These are phyloP conservation scores for Zaprionus bogoriensis DNA, from an alignment of 2,888 invertebrate genomes.

Conservation along the genomic window DNA sequence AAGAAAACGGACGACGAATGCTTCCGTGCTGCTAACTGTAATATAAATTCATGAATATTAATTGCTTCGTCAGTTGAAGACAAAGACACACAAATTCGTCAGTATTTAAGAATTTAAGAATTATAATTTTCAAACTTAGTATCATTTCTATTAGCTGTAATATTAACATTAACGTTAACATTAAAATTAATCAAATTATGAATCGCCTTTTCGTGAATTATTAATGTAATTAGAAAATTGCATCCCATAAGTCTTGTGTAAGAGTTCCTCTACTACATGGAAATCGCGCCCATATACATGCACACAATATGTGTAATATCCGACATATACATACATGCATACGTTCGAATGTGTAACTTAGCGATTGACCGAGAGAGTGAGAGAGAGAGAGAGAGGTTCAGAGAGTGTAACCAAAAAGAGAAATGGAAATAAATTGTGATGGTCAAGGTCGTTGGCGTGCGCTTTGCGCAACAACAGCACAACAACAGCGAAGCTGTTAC, in stretches of 20 bases:
- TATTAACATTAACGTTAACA: too few species aligned
- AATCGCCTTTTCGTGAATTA: background rate
- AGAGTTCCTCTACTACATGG: constrained; percentile 21
- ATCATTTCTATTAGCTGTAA: too few species aligned
- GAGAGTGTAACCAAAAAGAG: constrained; percentile 48
- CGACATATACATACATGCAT: background rate
- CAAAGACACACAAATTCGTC: too few species aligned
- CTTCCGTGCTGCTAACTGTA: too few species aligned
- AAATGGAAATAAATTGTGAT: constrained; percentile 80
- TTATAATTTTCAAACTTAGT: too few species aligned
- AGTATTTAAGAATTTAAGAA: too few species aligned
- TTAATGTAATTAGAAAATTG: background rate
- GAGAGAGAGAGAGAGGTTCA: background rate
- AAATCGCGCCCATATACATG: background rate
- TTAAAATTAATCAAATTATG: too few species aligned
- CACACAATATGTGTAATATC: too few species aligned
- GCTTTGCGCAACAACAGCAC: constrained; percentile 67
- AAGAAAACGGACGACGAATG: background rate
- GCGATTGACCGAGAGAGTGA: background rate
- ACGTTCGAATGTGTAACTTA: constrained; percentile 13
- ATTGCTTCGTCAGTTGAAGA: too few species aligned
- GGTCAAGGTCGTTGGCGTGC: constrained; percentile 80
- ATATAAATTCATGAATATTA: too few species aligned
- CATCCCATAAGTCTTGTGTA: constrained; percentile 11
- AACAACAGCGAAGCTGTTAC: too few species aligned